phyloP scores from a whole-genome alignment of 2,888 invertebrate species.

The Colostygia pectinataria region DNA sequence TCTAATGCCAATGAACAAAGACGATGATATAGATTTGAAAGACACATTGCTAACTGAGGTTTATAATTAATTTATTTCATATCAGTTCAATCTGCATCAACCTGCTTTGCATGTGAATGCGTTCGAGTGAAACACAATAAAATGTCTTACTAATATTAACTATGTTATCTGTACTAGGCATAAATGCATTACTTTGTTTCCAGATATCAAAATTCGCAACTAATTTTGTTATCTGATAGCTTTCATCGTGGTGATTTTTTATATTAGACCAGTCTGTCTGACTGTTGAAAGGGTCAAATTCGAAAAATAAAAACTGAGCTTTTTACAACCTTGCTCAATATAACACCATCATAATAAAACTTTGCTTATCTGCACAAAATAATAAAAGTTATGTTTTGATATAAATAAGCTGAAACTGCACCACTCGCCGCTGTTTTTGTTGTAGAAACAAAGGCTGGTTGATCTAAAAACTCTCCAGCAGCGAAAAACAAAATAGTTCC shows the following conservation, averaged over 20 bases:
- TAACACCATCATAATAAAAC: not conserved
- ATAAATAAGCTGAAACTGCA: constrained; percentile 1
- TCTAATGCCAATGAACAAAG: too few relatives aligned
- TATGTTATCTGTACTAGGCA: too few relatives aligned
- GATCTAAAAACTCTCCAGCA: too few relatives aligned
- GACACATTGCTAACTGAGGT: too few relatives aligned
- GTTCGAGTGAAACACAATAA: constrained; percentile 26
- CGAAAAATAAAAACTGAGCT: too few relatives aligned
- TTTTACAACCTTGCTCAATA: not conserved
- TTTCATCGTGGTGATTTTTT: constrained; percentile 33
- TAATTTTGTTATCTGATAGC: constrained; percentile 29
- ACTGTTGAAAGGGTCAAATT: too few relatives aligned
- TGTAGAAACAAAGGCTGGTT: too few relatives aligned
- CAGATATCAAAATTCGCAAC: constrained; percentile 30
- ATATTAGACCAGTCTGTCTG: too few relatives aligned
- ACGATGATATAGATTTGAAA: too few relatives aligned
- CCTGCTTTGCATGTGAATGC: constrained; percentile 3
- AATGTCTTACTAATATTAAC: constrained; percentile 29
- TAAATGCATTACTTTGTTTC: constrained; percentile 29
- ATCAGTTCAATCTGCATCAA: not conserved
- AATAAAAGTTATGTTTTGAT: not conserved
- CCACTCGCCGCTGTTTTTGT: too few relatives aligned
- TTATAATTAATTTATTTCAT: too few relatives aligned
- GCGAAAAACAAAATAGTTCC: too few relatives aligned
- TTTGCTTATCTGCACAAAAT: not conserved